phyloP scores from a whole-genome alignment of 2,113 vertebrate species.

The Halcyon malimbica region DNA sequence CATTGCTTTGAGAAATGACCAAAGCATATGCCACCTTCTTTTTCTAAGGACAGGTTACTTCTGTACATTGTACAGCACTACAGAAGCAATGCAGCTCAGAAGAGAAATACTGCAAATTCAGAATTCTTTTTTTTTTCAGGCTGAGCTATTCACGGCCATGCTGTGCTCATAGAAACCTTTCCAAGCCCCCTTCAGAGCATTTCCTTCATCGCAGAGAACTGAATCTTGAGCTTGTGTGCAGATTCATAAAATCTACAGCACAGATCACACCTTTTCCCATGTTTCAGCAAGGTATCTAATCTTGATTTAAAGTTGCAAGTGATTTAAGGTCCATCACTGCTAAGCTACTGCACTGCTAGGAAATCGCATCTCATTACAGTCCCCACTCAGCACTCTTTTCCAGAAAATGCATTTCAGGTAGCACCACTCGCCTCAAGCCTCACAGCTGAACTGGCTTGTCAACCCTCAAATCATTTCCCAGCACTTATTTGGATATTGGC shows the following conservation, averaged over 20 bases:
- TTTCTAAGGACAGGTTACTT: neutral
- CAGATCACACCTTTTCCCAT: neutral
- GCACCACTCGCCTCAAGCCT: neutral
- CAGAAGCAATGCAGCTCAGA: neutral
- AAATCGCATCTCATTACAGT: slow-evolving; percentile 8
- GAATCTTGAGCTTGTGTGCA: neutral
- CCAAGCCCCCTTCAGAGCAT: neutral
- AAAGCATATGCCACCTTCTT: neutral
- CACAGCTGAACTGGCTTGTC: neutral
- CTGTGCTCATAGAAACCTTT: neutral
- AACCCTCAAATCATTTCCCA: neutral
- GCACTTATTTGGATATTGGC: neutral
- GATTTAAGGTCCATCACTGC: neutral
- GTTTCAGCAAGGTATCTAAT: neutral
- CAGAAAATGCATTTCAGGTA: neutral
- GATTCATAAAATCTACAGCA: neutral
- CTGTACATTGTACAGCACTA: neutral
- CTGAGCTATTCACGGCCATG: neutral
- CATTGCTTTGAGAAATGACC: neutral
- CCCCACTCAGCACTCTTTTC: neutral
- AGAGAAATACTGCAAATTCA: neutral
- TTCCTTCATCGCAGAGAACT: neutral
- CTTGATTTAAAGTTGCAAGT: neutral
- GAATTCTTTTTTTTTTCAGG: neutral
- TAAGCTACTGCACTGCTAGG: neutral